A percentile compares a stretch with the other conserved stretches of the same genome.
These are phyloP conservation scores for Crotalus viridis DNA, from an alignment of 2,113 vertebrate genomes.

Conservation along the genomic window DNA sequence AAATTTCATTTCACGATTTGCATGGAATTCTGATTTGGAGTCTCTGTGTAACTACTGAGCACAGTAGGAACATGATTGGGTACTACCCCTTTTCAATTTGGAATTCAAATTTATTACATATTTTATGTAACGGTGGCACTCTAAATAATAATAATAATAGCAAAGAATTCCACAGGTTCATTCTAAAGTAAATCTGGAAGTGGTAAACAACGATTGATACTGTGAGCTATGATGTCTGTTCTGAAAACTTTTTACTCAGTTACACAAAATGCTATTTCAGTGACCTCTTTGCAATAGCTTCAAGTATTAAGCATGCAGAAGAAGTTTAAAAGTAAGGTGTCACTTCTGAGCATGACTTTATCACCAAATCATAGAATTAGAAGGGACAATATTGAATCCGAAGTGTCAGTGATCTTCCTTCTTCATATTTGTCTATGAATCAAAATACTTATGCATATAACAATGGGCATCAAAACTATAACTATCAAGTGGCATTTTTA, in stretches of 20 bases:
- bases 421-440: neutral
- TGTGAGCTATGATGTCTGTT: neutral
- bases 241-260: neutral
- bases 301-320: neutral
- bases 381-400: neutral
- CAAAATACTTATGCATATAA: neutral
- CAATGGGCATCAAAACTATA: neutral
- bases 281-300: neutral
- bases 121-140: neutral
- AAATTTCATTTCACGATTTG: neutral
- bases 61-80: neutral
- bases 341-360: neutral
- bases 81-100: neutral
- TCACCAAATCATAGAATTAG: neutral
- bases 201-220: neutral
- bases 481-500: neutral
- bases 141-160: neutral
- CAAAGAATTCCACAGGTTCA: neutral
- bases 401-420: neutral
- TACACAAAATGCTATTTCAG: neutral
- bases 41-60: neutral
- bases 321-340: neutral
- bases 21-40: neutral
- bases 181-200: neutral
- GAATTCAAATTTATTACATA: neutral